Evolutionary conservation across 2,113 vertebrate genomes (phyloP).

Genomic region (Canis aureus): DNA sequence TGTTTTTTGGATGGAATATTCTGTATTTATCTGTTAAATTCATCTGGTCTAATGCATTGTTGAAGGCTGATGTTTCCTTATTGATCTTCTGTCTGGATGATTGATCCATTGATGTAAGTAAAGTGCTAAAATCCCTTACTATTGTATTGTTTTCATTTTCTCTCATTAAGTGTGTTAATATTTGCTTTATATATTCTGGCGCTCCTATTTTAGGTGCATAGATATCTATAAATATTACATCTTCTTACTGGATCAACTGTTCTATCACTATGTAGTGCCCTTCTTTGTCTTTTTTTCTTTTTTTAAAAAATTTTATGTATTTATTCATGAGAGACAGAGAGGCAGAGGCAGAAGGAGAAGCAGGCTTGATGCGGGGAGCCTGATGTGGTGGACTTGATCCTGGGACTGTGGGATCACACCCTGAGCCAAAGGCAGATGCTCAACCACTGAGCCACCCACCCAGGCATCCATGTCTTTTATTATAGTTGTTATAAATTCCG

Average conservation of each 20-base stretch:
- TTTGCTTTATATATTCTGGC: background rate
- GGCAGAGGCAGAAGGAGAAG: too few relatives aligned
- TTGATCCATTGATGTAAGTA: background rate
- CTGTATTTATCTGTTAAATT: background rate
- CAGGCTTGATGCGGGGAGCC: too few relatives aligned
- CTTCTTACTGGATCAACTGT: background rate
- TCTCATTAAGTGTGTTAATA: background rate
- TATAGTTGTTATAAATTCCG: background rate
- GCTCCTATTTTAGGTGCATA: background rate
- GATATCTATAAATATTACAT: background rate
- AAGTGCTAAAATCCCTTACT: background rate
- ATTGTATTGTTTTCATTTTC: background rate
- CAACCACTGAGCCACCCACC: too few relatives aligned
- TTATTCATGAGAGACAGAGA: too few relatives aligned
- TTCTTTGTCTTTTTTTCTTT: background rate
- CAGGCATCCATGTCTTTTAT: background rate
- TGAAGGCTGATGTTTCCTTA: background rate
- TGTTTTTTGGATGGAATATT: background rate
- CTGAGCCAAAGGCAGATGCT: too few relatives aligned
- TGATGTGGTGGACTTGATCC: too few relatives aligned
- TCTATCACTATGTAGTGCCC: background rate
- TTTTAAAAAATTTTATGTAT: too few relatives aligned
- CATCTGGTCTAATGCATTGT: background rate
- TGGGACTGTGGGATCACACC: too few relatives aligned
- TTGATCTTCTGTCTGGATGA: background rate